Evolutionary conservation across 2,113 vertebrate species (phyloP).

Genomic region (Sus scrofa): T2T-Sscrofa CM000825.6:80789001-80789500

Average conservation of each 20-base stretch:
- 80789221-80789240: background rate
- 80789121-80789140: background rate
- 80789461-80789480: background rate
- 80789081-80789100: background rate
- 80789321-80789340: conserved; percentile 11
- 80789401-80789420: background rate
- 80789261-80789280: background rate
- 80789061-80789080: background rate
- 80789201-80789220: background rate
- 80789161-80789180: background rate
- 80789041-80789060: background rate
- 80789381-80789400: too few species aligned
- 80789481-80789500: background rate
- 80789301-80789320: background rate
- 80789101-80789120: too few species aligned
- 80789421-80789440: background rate
- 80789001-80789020: background rate
- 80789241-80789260: background rate
- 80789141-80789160: background rate
- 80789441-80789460: background rate
- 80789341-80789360: background rate
- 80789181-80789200: background rate
- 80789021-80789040: background rate
- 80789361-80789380: background rate
- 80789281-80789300: background rate